A percentile compares a stretch with the other conserved stretches of the same genome.
Conservation (phyloP, 2,888 invertebrate species). For the Alcis repandata region DNA sequence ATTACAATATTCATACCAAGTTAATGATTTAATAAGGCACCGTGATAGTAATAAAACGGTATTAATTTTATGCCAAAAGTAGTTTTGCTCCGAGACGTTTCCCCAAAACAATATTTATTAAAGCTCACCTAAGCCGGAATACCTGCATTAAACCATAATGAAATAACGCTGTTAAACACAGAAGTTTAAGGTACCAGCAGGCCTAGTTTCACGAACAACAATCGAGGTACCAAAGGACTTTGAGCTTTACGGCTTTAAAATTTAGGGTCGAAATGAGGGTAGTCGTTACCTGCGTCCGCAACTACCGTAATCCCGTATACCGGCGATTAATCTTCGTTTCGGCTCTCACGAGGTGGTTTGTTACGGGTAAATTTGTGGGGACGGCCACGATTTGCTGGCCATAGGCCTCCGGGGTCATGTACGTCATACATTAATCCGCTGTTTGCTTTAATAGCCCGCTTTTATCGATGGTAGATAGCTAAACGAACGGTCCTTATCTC, state of each 20-base stretch:
- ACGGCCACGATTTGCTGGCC: conserved; percentile 76
- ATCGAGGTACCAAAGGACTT: conserved; percentile 24
- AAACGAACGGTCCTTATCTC: conserved; percentile 39
- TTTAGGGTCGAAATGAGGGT: conserved; percentile 50
- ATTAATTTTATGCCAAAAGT: conserved; percentile 25
- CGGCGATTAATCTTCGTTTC: conserved; percentile 79
- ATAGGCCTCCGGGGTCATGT: conserved; percentile 73
- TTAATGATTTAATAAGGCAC: conserved; percentile 17
- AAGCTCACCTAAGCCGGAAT: conserved; percentile 52
- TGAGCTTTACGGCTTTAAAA: conserved; percentile 55
- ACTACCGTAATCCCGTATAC: conserved; percentile 74
- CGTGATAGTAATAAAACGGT: conserved; percentile 14
- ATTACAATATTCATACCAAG: background rate
- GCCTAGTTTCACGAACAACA: conserved; percentile 49
- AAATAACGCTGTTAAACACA: conserved; percentile 65
- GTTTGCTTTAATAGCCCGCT: conserved; percentile 75
- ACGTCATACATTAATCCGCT: conserved; percentile 80
- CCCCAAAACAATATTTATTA: conserved; percentile 47
- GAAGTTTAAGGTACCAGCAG: conserved; percentile 64
- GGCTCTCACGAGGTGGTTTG: conserved; percentile 80
- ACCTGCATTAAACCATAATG: conserved; percentile 63
- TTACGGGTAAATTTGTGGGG: conserved; percentile 81
- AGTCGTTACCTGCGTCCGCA: conserved; percentile 62
- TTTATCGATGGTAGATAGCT: conserved; percentile 68
- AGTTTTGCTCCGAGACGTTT: conserved; percentile 25